Evolutionary conservation across 2,888 invertebrate species (phyloP).

Genomic region (Nysson spinosus): DNA sequence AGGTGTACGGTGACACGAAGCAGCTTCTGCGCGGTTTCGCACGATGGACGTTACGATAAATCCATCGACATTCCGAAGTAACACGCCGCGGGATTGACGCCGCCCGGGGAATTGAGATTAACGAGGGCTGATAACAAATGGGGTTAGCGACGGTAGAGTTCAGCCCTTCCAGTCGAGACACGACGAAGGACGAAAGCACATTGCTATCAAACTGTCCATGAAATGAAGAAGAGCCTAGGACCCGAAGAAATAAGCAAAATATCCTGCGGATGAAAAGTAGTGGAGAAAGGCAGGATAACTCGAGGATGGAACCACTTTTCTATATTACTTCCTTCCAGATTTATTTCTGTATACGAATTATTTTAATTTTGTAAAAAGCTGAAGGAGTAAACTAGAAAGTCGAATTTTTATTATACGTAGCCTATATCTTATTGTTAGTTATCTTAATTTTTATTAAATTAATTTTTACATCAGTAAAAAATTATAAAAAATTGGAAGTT

Average conservation of each 20-base stretch:
- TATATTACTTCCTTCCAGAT: too few species aligned
- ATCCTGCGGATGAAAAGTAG: too few species aligned
- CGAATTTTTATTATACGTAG: too few species aligned
- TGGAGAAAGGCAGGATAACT: too few species aligned
- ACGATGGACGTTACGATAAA: constrained; percentile 46
- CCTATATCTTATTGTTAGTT: too few species aligned
- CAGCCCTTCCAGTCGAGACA: constrained; percentile 7
- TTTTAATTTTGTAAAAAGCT: too few species aligned
- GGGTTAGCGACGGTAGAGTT: constrained; percentile 31
- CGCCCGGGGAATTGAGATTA: constrained; percentile 50
- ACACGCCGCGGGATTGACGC: constrained; percentile 46
- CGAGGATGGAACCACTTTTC: too few species aligned
- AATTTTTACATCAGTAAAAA: too few species aligned
- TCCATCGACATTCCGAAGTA: constrained; percentile 48
- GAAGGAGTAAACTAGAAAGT: too few species aligned
- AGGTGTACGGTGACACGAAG: constrained; percentile 1
- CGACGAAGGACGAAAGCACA: not conserved
- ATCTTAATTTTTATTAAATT: too few species aligned
- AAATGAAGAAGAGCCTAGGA: not conserved
- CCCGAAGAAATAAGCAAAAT: not conserved
- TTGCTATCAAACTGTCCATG: not conserved
- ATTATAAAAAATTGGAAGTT: too few species aligned
- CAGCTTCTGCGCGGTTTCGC: constrained; percentile 3
- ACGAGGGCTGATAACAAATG: constrained; percentile 54
- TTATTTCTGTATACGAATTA: too few species aligned